Base-by-base conservation (phyloP, 2,888 invertebrate genomes). In the Philopedon plagiatum region DNA sequence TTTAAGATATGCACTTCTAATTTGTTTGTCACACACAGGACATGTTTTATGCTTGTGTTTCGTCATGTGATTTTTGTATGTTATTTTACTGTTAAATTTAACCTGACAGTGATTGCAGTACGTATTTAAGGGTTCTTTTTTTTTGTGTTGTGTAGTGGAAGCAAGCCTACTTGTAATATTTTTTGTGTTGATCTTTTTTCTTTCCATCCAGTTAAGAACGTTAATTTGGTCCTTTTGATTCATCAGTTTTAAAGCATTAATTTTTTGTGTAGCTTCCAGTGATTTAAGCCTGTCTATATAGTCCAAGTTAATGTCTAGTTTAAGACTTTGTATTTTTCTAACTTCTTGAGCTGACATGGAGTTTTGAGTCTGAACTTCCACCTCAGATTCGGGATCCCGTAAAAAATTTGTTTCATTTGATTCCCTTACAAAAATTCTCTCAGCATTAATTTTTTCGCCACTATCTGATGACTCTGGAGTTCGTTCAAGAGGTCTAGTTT, bases 41-140 rank as follows among this genome's bases (percentile, higher is more conserved):
- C 83, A 83, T 63, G 77, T 78, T 66, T 80, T 81, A 56, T 80
- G 77, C 49, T 79, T 78, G 49, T 83, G 83, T 56, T 77, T 78
- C 19, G 76, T 73, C 68, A 77, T 78, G 63, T 83, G 83, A 5
- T 73, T 69, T 21, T 75, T 69, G 21, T 74, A 77, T 0, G 64
- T 62, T 4, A 67, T 54, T 69, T 76, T 76, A 26, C 63, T 75
- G 21, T 57, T 60, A 39, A 78, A 80, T 60, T 75, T 76, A 29
- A 77, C 74, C 11, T 76, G 75, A 32, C 79, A 80, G 39, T 75
- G 73, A 21, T 75, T 74, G 46, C 79, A 79, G 15, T 56, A 65
- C 54, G 65, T 60, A 44, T 46, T 71, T 26, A 44, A 15, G 9
- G 67, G 61, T 32, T 58, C 60, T 19, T 39, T 63, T 23, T 65